Conservation (phyloP, 1,140 invertebrate species). For the Drosophila pseudoobscura region DNA sequence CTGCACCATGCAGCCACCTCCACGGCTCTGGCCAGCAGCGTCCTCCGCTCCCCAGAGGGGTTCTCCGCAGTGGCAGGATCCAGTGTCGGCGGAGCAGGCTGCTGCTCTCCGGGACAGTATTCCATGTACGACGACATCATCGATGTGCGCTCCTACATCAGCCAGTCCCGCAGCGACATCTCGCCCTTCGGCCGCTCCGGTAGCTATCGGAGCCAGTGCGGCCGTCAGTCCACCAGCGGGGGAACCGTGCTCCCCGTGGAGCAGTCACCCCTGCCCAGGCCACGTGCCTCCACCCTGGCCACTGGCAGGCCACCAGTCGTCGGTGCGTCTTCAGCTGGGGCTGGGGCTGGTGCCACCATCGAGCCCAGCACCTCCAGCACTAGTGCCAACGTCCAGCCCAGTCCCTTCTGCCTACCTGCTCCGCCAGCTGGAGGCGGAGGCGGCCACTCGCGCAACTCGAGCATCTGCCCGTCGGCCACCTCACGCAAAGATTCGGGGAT, state of each 20-base stretch:
- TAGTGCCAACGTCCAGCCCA: conserved; percentile 16
- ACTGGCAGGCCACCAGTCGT: conserved; percentile 21
- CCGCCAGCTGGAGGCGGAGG: conserved; percentile 13
- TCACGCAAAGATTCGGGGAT: conserved; percentile 95
- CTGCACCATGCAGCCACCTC: conserved; percentile 72
- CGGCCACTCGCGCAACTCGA: conserved; percentile 81
- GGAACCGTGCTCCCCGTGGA: conserved; percentile 37
- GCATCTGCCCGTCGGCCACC: conserved; percentile 89
- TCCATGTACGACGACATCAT: conserved; percentile 85
- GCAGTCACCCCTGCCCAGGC: conserved; percentile 84
- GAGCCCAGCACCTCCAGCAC: conserved; percentile 41
- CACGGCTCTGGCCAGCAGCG: conserved; percentile 59
- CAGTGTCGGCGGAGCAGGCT: conserved; percentile 35
- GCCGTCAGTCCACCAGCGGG: conserved; percentile 79
- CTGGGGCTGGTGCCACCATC: background rate
- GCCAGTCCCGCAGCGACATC: conserved; percentile 88
- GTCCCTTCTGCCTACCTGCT: conserved; percentile 33
- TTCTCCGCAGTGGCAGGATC: conserved; percentile 11
- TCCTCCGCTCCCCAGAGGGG: conserved; percentile 59
- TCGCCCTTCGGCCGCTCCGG: conserved; percentile 86
- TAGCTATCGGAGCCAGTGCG: conserved; percentile 87
- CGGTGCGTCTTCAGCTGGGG: too few relatives aligned
- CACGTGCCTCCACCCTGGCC: conserved; percentile 85
- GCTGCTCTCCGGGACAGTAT: conserved; percentile 76
- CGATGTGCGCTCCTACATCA: conserved; percentile 88